Evolutionary conservation across 2,113 vertebrate genomes (phyloP).

Genomic region (Lipophrys pholis): DNA sequence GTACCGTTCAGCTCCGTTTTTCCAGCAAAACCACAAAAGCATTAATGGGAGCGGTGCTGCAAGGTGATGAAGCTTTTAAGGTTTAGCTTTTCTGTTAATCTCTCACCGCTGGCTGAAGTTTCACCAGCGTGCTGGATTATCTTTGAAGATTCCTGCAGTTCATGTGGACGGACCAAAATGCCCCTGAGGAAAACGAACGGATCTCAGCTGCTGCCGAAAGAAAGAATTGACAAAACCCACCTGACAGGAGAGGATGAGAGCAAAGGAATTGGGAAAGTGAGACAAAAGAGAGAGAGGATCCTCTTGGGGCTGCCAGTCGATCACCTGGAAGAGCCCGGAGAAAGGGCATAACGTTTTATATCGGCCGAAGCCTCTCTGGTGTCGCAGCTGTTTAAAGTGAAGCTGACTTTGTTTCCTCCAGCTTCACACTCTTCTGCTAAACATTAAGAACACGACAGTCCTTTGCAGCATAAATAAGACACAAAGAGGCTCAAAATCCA

Average conservation of each 20-base stretch:
- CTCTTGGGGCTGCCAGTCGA: background rate
- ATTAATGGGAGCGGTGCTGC: constrained; percentile 24
- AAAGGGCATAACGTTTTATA: background rate
- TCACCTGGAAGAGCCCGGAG: background rate
- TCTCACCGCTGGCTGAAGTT: background rate
- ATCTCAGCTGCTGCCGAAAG: background rate
- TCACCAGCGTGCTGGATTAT: background rate
- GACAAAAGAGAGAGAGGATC: constrained; percentile 24
- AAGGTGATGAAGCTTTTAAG: constrained; percentile 6
- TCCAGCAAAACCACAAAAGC: constrained; percentile 17
- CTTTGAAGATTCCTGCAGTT: constrained; percentile 6
- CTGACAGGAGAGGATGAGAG: constrained; percentile 26
- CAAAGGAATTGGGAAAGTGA: constrained; percentile 31
- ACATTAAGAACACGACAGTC: too few relatives aligned
- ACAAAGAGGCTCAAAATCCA: too few relatives aligned
- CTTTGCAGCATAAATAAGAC: too few relatives aligned
- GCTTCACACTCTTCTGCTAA: too few relatives aligned
- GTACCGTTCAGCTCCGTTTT: constrained; percentile 1
- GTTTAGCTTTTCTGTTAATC: background rate
- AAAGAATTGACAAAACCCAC: constrained; percentile 18
- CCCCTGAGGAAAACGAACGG: background rate
- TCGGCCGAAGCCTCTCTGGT: background rate
- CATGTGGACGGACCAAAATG: background rate
- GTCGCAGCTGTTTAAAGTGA: too few relatives aligned
- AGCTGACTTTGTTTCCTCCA: too few relatives aligned